Evolutionary conservation across 2,888 invertebrate species (phyloP), one percentile per base, ranked within the genome.

Genomic region (Julus scanicus): DNA sequence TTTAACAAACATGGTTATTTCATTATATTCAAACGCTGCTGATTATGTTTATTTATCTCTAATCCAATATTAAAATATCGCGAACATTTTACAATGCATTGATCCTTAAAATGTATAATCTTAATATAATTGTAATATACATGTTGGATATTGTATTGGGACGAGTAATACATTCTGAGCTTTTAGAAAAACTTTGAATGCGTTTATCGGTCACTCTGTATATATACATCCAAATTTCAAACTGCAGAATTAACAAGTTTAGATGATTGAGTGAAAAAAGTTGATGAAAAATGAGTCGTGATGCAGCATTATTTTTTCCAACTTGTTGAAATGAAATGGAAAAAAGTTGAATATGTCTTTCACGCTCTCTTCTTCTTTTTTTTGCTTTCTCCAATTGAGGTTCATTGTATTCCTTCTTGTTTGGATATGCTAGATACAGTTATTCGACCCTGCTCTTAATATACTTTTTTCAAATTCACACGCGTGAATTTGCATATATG

Each of bases 401-500:
- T 71, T 71, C 20, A 71, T 20, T 71, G 63, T 71, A 71, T 71
- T 71, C 63, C 20, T 71, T 71, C 63, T 71, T 71, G 63, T 71
- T 71, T 71, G 20, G 63, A 71, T 71, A 71, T 71, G 20, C 63
- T 71, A 71, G 63, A 71, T 71, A 71, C 63, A 71, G 20, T 20
- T 71, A 71, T 71, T 71, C 63, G 63, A 71, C 63, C 63, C 63
- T 71, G 63, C 63, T 71, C 63, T 71, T 71, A 71, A 71, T 71
- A 71, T 20, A 71, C 0, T 29, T 71, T 71, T 71, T 71, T 6
- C 1, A 71, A 71, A 71, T 71, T 71, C 20, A 71, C 20, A 71
- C 63, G 20, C 63, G 20, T 71, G 63, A 71, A 20, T 71, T 71
- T 71, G 63, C 63, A 20, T 71, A 20, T 11, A n/a, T n/a, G 13